Conservation (phyloP, 2,113 vertebrate genomes). For the Trematocara stigmaticum region DNA sequence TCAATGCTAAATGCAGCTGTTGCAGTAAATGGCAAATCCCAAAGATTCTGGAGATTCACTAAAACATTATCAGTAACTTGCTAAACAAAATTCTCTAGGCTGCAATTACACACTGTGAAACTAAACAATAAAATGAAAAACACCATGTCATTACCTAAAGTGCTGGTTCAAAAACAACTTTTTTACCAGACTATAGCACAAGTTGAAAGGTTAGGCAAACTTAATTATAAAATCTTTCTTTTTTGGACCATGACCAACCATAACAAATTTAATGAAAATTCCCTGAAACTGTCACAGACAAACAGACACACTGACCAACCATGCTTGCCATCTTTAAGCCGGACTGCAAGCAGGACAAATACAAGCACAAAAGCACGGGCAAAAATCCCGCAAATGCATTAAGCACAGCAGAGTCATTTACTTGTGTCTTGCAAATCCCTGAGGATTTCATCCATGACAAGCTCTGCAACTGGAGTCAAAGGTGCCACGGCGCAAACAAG, state of each 20-base stretch:
- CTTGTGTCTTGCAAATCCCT: slow-evolving; percentile 25
- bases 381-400: neutral
- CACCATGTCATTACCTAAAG: neutral
- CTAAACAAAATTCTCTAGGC: neutral
- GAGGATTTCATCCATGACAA: slow-evolving; percentile 28
- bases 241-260: slow-evolving; percentile 1
- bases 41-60: neutral
- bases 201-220: neutral
- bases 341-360: neutral
- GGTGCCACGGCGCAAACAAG: slow-evolving; percentile 44
- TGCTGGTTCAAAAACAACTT: neutral
- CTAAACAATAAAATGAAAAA: neutral
- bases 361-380: slow-evolving; percentile 3
- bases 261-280: slow-evolving; percentile 14
- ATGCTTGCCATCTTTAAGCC: neutral
- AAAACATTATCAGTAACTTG: neutral
- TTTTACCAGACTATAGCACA: neutral
- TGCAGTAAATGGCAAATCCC: neutral
- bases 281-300: neutral
- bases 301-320: neutral
- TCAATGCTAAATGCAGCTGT: neutral
- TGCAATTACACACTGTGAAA: neutral
- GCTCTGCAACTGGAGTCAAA: slow-evolving; percentile 15
- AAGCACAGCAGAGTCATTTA: neutral
- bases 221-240: neutral